Base-by-base conservation (phyloP, 37 sponge, comb jelly and placozoan species). In the Geodia barretti region DNA sequence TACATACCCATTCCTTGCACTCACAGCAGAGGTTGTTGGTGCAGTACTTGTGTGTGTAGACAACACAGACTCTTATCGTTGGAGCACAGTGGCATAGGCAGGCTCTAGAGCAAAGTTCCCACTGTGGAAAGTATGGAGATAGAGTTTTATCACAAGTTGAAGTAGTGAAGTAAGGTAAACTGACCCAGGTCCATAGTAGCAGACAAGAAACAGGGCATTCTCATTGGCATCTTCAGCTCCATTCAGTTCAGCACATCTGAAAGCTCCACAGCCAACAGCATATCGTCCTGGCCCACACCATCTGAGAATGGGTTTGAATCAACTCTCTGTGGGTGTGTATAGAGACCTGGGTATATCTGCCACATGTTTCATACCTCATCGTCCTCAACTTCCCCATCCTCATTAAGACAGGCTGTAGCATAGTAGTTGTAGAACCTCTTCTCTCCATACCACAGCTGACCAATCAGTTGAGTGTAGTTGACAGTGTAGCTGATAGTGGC, bases 111-210 rank as follows among this genome's bases (percentile, higher is more conserved):
- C 54, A 47, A 47, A 47, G 54, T 47, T 47, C 11, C 54, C 54
- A 7, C 54, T 47, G 54, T 17, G 14, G 54, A 47, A 7, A 47
- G 14, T n/a, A n/a, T n/a, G n/a, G n/a, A n/a, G n/a, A n/a, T n/a
- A n/a, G n/a, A n/a, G n/a, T n/a, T n/a, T n/a, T n/a, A n/a, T n/a
- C n/a, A n/a, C n/a, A n/a, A n/a, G n/a, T n/a, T n/a, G n/a, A n/a
- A n/a, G n/a, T n/a, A n/a, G n/a, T n/a, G n/a, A n/a, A n/a, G n/a
- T n/a, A n/a, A n/a, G n/a, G n/a, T n/a, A n/a, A 17, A 68, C 77
- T 76, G 19, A 87, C 88, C 82, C 81, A 43, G 88, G 88, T 11
- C 88, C 88, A 70, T 87, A 87, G 72, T 87, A 31, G 71, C 88
- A 87, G 58, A 87, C 88, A 75, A 87, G 62, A 28, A 70, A 76